Evolutionary conservation across 2,888 invertebrate genomes (phyloP), one percentile per base, ranked within the genome.

Genomic region (Acronicta leporina): DNA sequence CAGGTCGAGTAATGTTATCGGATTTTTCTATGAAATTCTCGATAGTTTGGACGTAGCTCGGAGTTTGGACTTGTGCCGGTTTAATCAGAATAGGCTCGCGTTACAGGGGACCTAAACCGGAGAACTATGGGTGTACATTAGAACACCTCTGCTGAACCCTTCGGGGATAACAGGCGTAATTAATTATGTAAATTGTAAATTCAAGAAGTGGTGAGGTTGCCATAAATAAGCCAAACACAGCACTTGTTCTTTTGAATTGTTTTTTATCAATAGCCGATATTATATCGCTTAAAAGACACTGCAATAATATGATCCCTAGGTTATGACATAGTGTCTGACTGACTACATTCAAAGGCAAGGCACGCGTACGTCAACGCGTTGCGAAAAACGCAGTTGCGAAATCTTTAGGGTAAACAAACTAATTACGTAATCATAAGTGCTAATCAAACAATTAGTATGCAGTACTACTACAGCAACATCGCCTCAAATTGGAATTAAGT

Each of bases 371-470:
- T 59, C 51, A 62, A 75, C 49, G 51, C 48, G 45, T 68, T 76
- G 68, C 73, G 68, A 64, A 67, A 73, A 68, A 45, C 48, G 48
- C 42, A 45, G 60, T 76, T 65, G 63, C 73, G 54, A 75, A 76
- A 73, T 66, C 47, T 54, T 69, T 47, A 43, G 40, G 61, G 75
- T 61, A 63, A 73, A 69, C 47, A 62, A 73, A 66, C 59, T 66
- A 52, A 55, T 65, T 61, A 59, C 66, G 54, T 60, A 60, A 72
- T 55, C 59, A 63, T 8, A 42, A 49, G 58, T 73, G 56, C 41
- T 67, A 67, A 76, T 58, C 62, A 68, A 63, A 53, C 58, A 64
- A 71, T 71, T 70, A 58, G 58, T 51, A 73, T 64, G 50, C 33
- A 33, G 33, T 58, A 57, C 45, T 40, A 45, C 8, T 59, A 54